These are phyloP conservation scores for Halcyon leucocephala DNA, from an alignment of 2,797 vertebrate species.

Conservation along the genomic window DNA sequence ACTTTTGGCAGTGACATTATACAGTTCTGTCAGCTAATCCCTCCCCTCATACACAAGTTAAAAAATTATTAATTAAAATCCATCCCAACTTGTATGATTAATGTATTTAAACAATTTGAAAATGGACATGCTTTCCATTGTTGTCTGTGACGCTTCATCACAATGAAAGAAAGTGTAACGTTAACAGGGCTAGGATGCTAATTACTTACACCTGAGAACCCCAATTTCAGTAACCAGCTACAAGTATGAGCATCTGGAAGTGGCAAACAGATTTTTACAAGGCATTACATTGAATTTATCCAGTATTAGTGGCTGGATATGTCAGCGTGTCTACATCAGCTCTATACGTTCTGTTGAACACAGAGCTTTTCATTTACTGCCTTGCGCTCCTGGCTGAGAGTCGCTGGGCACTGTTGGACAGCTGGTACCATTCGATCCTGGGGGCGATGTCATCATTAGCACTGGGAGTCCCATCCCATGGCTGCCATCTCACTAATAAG, in stretches of 20 bases:
- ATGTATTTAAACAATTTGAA: slow-evolving; percentile 52
- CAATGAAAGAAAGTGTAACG: slow-evolving; percentile 33
- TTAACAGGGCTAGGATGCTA: slow-evolving; percentile 21
- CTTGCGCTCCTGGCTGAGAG: background rate
- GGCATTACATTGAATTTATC: background rate
- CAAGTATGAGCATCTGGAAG: background rate
- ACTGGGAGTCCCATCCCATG: background rate
- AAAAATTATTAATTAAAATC: slow-evolving; percentile 57
- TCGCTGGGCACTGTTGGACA: background rate
- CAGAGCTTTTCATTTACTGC: background rate
- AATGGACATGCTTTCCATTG: slow-evolving; percentile 44
- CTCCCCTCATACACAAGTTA: background rate
- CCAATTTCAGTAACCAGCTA: background rate
- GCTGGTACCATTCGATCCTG: background rate
- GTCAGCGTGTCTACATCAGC: background rate
- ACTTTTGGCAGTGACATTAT: slow-evolving; percentile 53
- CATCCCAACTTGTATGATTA: background rate
- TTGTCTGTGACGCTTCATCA: slow-evolving; percentile 14
- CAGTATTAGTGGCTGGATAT: background rate
- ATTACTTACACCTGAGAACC: slow-evolving; percentile 22
- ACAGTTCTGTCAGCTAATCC: slow-evolving; percentile 31
- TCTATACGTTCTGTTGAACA: background rate
- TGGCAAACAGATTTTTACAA: slow-evolving; percentile 37
- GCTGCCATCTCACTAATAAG: background rate
- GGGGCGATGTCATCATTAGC: background rate